These are phyloP conservation scores for Whitmania pigra DNA, from an alignment of 1,140 invertebrate species.

Conservation along the genomic window DNA sequence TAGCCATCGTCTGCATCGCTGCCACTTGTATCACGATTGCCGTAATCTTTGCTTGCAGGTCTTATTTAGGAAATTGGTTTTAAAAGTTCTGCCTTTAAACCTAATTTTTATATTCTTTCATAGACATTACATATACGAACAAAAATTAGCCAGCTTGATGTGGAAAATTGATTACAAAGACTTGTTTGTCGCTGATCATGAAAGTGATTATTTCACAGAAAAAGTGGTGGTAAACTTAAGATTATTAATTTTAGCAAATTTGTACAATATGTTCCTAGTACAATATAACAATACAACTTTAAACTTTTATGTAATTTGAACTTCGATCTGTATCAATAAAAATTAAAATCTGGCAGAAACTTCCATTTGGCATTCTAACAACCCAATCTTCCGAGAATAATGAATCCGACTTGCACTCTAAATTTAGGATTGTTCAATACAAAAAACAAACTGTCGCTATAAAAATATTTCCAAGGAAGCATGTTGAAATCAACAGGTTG, in stretches of 20 bases:
- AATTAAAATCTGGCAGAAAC: slow-evolving; percentile 24
- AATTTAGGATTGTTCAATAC: slow-evolving; percentile 19
- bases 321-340: not conserved
- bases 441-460: slow-evolving; percentile 20
- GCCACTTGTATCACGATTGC: slow-evolving; percentile 16
- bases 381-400: slow-evolving; percentile 16
- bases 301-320: too few relatives aligned
- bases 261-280: not conserved
- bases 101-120: not conserved
- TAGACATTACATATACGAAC: slow-evolving; percentile 26
- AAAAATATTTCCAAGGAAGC: slow-evolving; percentile 21
- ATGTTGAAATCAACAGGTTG: slow-evolving; percentile 22
- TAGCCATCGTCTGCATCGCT: slow-evolving; percentile 3
- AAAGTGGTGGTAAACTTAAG: slow-evolving; percentile 24
- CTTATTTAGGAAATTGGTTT: not conserved
- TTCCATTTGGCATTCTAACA: slow-evolving; percentile 28
- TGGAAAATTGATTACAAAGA: slow-evolving; percentile 26
- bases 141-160: slow-evolving; percentile 25
- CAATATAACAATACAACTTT: too few relatives aligned
- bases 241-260: not conserved
- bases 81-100: slow-evolving; percentile 15
- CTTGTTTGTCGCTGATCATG: slow-evolving; percentile 17
- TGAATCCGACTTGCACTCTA: not conserved
- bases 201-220: slow-evolving; percentile 22
- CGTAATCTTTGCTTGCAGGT: slow-evolving; percentile 21